Evolutionary conservation across 2,888 invertebrate species (phyloP).

Genomic region (Eupithecia centaureata): DNA sequence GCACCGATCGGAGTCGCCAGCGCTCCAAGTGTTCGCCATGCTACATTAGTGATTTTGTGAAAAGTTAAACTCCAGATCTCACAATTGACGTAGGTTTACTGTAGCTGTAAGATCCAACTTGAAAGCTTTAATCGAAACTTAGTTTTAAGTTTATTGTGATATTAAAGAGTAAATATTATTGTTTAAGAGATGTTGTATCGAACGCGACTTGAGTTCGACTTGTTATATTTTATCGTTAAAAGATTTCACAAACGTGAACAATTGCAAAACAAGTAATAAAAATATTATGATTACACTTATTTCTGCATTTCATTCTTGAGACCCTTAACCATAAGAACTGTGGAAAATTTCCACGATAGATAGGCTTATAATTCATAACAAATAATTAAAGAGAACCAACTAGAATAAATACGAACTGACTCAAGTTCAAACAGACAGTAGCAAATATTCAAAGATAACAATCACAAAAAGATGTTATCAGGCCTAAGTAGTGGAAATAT

Average conservation of each 20-base stretch:
- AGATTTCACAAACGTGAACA: constrained; percentile 77
- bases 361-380: background rate
- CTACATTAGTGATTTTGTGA: constrained; percentile 73
- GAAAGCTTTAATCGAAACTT: constrained; percentile 81
- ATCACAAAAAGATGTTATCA: constrained; percentile 8
- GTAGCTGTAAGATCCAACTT: constrained; percentile 79
- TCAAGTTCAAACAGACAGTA: constrained; percentile 7
- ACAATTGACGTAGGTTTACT: constrained; percentile 65
- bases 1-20: constrained; percentile 78
- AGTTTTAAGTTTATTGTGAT: constrained; percentile 82
- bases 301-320: constrained; percentile 71
- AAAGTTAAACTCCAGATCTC: constrained; percentile 76
- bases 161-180: constrained; percentile 82
- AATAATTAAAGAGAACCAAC: background rate
- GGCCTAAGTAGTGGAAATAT: constrained; percentile 10
- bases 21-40: constrained; percentile 71
- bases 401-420: background rate
- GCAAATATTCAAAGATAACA: constrained; percentile 4
- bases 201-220: constrained; percentile 70
- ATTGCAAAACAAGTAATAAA: constrained; percentile 75
- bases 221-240: constrained; percentile 83
- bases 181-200: constrained; percentile 80
- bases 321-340: constrained; percentile 17
- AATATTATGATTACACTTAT: constrained; percentile 70
- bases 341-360: constrained; percentile 22